Percentiles rank a stretch among this genome's conserved stretches.
Conservation (phyloP, 2,888 invertebrate species). For the Sphaerophoria taeniata region DNA sequence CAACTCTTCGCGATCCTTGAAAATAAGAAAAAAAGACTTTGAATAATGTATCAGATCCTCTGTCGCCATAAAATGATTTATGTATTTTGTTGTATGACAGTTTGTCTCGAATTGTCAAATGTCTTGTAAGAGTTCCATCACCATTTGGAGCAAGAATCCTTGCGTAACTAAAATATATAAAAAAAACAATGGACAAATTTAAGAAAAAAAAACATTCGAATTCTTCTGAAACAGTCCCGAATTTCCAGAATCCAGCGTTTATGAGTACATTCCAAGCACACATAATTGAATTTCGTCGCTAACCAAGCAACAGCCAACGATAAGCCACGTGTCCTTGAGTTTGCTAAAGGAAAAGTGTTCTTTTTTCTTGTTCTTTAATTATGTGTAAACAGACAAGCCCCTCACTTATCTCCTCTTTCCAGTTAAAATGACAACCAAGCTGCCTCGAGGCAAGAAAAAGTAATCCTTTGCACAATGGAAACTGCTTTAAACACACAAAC, state of each 20-base stretch:
- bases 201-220: too few species aligned
- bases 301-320: neutral
- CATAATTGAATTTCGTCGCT: constrained; percentile 15
- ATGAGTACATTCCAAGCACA: constrained; percentile 11
- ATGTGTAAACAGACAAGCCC: constrained; percentile 23
- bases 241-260: neutral
- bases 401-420: neutral
- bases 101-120: too few species aligned
- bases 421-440: constrained; percentile 23
- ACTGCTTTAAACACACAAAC: neutral
- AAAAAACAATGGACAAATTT: too few species aligned
- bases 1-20: too few species aligned
- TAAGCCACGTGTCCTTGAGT: neutral
- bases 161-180: too few species aligned
- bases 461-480: constrained; percentile 22
- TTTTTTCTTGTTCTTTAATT: constrained; percentile 14
- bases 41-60: too few species aligned
- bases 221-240: too few species aligned
- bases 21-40: too few species aligned
- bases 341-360: neutral
- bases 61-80: too few species aligned
- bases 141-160: too few species aligned
- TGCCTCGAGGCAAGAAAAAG: constrained; percentile 15
- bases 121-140: too few species aligned
- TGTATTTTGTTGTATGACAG: too few species aligned